Percentiles rank a stretch among this genome's conserved stretches.
These are phyloP conservation scores for Hyles lineata DNA, from an alignment of 2,888 invertebrate genomes.

Conservation along the genomic window DNA sequence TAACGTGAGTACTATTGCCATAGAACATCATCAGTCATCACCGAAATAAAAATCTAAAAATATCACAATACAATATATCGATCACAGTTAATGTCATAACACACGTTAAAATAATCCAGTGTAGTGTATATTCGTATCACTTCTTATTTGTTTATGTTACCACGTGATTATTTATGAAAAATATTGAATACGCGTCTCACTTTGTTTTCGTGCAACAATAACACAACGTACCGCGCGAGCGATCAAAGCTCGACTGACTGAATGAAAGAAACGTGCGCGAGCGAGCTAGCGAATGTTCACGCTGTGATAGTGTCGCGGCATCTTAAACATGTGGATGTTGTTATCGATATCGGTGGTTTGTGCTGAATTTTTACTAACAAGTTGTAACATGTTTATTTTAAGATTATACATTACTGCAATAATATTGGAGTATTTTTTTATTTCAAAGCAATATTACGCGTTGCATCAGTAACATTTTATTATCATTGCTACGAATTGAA, in stretches of 20 bases:
- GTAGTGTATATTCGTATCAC: constrained; percentile 41
- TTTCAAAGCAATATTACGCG: too few relatives aligned
- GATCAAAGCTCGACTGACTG: constrained; percentile 61
- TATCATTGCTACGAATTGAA: too few relatives aligned
- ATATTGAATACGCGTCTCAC: constrained; percentile 62
- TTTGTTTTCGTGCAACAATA: constrained; percentile 40
- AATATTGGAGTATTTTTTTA: too few relatives aligned
- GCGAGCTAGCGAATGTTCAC: constrained; percentile 56
- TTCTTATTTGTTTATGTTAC: constrained; percentile 40
- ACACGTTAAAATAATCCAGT: constrained; percentile 23
- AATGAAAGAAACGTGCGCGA: constrained; percentile 46
- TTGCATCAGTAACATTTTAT: too few relatives aligned
- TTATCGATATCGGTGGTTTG: constrained; percentile 45
- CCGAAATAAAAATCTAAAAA: constrained; percentile 59
- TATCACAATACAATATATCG: constrained; percentile 50
- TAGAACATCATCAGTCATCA: constrained; percentile 60
- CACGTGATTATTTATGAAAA: constrained; percentile 51
- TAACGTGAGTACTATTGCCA: constrained; percentile 49
- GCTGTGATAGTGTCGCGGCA: constrained; percentile 37
- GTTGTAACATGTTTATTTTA: neutral
- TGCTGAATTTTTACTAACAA: neutral
- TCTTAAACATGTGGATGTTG: constrained; percentile 15
- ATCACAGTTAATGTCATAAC: constrained; percentile 45
- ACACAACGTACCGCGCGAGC: constrained; percentile 40
- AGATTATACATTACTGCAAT: neutral